Base-by-base conservation (phyloP, 2,113 vertebrate genomes). In the Siphamia tubifer region DNA sequence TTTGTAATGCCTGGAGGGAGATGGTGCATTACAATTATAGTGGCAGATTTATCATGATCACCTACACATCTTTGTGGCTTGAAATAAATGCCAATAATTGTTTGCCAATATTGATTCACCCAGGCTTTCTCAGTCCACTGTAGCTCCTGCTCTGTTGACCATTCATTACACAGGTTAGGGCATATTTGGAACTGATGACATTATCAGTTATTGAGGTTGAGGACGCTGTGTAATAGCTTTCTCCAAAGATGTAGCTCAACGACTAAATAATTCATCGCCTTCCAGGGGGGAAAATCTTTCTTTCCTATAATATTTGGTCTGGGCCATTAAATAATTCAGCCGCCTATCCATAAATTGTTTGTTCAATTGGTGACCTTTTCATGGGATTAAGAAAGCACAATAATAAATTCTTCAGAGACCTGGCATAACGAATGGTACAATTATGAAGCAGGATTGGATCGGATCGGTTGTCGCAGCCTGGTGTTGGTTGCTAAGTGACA, bases 401-500 rank as follows among this genome's bases (percentile, higher is more conserved):
- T 79, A 83, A 87, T 85, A 85, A 51, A 86, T 85, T 85, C 85
- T 85, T 82, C 72, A 72, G 88, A 87, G 84, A 81, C 76, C 74
- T 68, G 75, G 70, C 74, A 68, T 70, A 77, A 87, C 78, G 68
- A 90, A 82, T 77, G 77, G 77, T 51, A 72, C 87, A 86, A 84
- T 86, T 77, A 86, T 69, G 61, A 79, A 69, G 62, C 63, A 49
- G 75, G 68, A 75, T 79, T 51, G 82, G 81, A 83, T 83, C 32
- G 60, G 63, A 81, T 81, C 58, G 51, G 47, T 81, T 84, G 83
- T 85, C 79, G 76, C 73, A 73, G 79, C 57, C 82, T 56, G 71
- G 68, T 82, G 67, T 79, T 19, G 77, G 87, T 90, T 90, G 87
- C 87, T 88, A 79, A 89, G 87, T 86, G 89, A 90, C 89, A 84